A percentile compares a stretch with the other conserved stretches of the same genome.
Evolutionary conservation across 2,797 vertebrate species (phyloP).

Genomic region (Hippoglossus hippoglossus): DNA sequence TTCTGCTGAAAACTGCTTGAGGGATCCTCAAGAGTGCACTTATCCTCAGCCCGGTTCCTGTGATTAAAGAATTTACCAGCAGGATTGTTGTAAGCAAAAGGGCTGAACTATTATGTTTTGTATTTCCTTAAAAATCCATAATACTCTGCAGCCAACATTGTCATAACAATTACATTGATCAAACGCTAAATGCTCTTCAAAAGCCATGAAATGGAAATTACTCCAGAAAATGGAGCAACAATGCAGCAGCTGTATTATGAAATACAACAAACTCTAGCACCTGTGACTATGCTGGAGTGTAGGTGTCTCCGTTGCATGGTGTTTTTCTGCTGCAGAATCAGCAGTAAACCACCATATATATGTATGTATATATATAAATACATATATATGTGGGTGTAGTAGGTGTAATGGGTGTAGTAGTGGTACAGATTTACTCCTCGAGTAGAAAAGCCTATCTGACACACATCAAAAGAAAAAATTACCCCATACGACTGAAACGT

Average conservation of each 20-base stretch:
- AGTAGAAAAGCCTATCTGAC: no score
- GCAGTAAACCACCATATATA: constrained; percentile 2
- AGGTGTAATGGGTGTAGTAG: neutral
- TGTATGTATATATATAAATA: constrained; percentile 9
- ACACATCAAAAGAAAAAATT: neutral
- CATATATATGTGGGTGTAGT: constrained; percentile 33
- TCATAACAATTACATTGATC: neutral
- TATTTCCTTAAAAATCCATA: constrained; percentile 17
- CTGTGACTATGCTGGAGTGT: constrained; percentile 2
- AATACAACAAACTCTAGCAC: constrained; percentile 1
- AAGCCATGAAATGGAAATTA: constrained; percentile 21
- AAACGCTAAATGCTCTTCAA: constrained; percentile 6
- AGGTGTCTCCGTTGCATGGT: neutral
- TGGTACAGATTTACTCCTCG: neutral
- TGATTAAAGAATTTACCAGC: constrained; percentile 21
- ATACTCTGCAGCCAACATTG: neutral
- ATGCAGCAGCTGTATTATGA: constrained; percentile 9
- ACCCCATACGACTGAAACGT: constrained; percentile 3
- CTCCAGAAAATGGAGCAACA: neutral
- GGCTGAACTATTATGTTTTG: constrained; percentile 6
- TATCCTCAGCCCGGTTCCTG: constrained; percentile 24
- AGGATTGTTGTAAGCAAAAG: constrained; percentile 1
- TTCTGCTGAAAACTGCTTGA: constrained; percentile 23
- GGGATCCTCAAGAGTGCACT: constrained; percentile 8
- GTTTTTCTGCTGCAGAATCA: constrained; percentile 39